Base-by-base conservation (phyloP, 1,140 invertebrate species). In the Cydia strobilella region DNA sequence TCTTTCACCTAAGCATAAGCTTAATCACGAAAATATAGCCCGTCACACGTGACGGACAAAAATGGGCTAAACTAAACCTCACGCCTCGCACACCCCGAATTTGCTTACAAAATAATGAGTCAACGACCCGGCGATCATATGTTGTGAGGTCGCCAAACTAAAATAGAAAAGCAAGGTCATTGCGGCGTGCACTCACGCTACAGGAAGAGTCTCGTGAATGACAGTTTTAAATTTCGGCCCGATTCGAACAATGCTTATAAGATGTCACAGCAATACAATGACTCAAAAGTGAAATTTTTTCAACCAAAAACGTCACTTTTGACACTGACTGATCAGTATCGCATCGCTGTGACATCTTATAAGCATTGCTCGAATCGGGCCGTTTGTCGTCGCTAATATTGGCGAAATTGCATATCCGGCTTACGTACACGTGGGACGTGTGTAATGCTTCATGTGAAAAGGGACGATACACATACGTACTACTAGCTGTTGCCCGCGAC, bases 91-190 rank as follows among this genome's bases (percentile, higher is more conserved):
- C 76, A 76, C 76, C 77, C 80, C 66, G 77, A 77, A 82, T 84
- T 80, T 79, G 80, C 80, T 82, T 78, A 85, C 82, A 83, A 82
- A 82, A 74, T 81, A 74, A 75, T 72, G 78, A 81, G 86, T 87
- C 84, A 84, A 85, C 77, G 86, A 86, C 83, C 85, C 80, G 77
- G 45, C 80, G 77, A 85, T 84, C 78, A 84, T 85, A 84, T 86
- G 80, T 80, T 77, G 69, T 79, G 82, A 84, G 84, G 84, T 82
- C 83, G 80, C 76, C 73, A 78, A 79, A 80, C 82, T 77, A 77
- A 79, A 79, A 80, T 79, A 80, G 81, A 73, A 73, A 77, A 76
- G 79, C 82, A 85, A 85, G 82, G 82, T 81, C 84, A 79, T 75
- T 76, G 75, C 51, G 72, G 62, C 73, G 18, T 59, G 54, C 54